Base-by-base conservation (phyloP, 2,113 vertebrate genomes). In the Haemorhous mexicanus region DNA sequence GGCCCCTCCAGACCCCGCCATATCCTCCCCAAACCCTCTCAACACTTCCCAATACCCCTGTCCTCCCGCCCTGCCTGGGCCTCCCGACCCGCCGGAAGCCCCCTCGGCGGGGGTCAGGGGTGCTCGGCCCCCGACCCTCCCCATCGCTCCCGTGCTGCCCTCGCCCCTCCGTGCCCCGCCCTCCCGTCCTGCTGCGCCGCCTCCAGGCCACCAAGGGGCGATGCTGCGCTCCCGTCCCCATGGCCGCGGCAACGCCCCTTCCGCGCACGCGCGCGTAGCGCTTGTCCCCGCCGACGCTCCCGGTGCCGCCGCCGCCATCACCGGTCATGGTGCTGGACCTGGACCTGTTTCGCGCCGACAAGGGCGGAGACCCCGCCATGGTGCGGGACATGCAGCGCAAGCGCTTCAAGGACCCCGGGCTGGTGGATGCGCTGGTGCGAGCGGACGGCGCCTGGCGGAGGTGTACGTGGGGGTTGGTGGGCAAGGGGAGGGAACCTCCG, bases 401-500 rank as follows among this genome's bases (percentile, higher is more conserved):
- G 91, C 97, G 99, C 59, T 99, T 99, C 90, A 99, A 99, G 96
- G 99, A 99, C 93, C 99, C 98, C 8, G 97, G 97, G 9, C 98
- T 99, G 41, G 99, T 99, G 87, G 99, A 99, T 82, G 98, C 98
- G 85, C 96, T 99, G 81, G 98, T 99, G 59, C 96, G 97, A 33
- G 98, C 98, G 20, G 99, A 99, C 93, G 97, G 98, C 35, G 99
- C 98, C 93, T 99, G 99, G 99, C 98, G 99, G 80, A 98, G 99
- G 98, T 99, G 99, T 99, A 96, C 98, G 99, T 97, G 30, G 55
- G 39, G 37, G 26, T 14, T 18, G 9, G 23, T 56, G 70, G 66
- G 5, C 5, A 21, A 4, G 3, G 47, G 33, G 21, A 24, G 32
- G 37, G 21, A 26, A 7, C 17, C 58, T 39, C 32, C 8, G 63